These are phyloP conservation scores for Lindbergichthys nudifrons DNA, from an alignment of 2,797 vertebrate species.

Conservation along the genomic window DNA sequence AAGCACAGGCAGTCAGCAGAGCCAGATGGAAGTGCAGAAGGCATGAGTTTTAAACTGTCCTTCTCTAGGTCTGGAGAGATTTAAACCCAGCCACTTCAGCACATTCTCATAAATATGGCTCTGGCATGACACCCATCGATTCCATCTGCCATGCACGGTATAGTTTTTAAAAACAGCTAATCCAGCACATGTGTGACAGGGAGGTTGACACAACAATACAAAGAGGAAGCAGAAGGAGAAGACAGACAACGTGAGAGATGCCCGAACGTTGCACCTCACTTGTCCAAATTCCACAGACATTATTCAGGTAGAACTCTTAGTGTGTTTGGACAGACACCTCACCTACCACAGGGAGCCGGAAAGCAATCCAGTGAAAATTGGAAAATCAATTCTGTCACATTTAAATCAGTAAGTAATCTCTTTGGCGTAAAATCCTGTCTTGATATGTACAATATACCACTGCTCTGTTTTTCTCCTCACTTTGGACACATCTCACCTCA, in stretches of 20 bases:
- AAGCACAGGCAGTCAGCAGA: slow-evolving; percentile 43
- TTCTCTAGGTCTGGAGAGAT: slow-evolving; percentile 38
- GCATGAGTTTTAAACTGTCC: slow-evolving; percentile 37
- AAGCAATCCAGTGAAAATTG: slow-evolving; percentile 83
- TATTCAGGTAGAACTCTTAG: slow-evolving; percentile 41
- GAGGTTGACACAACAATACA: not conserved
- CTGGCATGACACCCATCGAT: slow-evolving; percentile 24
- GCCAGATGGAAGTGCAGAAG: slow-evolving; percentile 49
- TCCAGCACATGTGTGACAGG: slow-evolving; percentile 27
- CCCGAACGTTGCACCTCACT: slow-evolving; percentile 13
- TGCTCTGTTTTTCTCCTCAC: slow-evolving; percentile 48
- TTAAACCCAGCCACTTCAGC: slow-evolving; percentile 45
- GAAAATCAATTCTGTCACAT: slow-evolving; percentile 87
- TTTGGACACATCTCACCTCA: slow-evolving; percentile 31
- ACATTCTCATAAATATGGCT: slow-evolving; percentile 40
- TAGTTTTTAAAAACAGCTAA: slow-evolving; percentile 28
- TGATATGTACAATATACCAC: slow-evolving; percentile 75
- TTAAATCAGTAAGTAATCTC: slow-evolving; percentile 76
- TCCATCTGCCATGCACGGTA: slow-evolving; percentile 30
- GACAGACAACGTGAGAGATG: not conserved
- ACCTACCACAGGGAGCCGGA: slow-evolving; percentile 61
- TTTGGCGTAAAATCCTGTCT: slow-evolving; percentile 68
- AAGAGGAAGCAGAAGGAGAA: not conserved
- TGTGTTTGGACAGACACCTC: slow-evolving; percentile 65
- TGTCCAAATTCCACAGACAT: slow-evolving; percentile 37